Percentiles rank a stretch among this genome's conserved stretches.
phyloP scores from a whole-genome alignment of 2,113 vertebrate genomes.

The Scytalopus superciliaris region DNA sequence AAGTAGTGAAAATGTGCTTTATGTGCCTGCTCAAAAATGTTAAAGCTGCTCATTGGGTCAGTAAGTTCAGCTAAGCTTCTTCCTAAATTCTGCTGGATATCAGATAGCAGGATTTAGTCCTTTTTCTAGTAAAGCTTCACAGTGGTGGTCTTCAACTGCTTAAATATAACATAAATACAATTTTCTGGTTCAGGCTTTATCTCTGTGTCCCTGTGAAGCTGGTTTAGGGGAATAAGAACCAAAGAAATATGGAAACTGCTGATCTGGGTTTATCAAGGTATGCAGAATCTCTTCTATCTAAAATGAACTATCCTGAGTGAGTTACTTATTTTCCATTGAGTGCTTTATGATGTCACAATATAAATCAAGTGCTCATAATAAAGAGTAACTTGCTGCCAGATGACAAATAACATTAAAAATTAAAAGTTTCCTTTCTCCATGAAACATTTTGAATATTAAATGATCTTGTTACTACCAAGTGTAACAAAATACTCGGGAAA shows the following conservation, averaged over 20 bases:
- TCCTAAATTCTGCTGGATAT: slow-evolving; percentile 1
- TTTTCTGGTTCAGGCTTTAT: background rate
- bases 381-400: background rate
- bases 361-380: background rate
- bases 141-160: background rate
- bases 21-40: background rate
- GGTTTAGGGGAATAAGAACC: background rate
- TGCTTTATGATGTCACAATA: background rate
- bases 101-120: background rate
- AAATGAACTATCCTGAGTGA: background rate
- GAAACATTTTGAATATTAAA: background rate
- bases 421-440: background rate
- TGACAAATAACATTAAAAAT: background rate
- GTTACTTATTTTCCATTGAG: background rate
- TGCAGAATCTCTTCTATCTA: background rate
- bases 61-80: slow-evolving; percentile 2
- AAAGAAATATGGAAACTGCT: background rate
- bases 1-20: background rate
- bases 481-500: background rate
- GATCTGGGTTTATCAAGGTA: background rate
- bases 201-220: background rate
- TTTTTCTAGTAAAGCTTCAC: background rate
- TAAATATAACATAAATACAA: background rate
- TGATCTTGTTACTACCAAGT: background rate
- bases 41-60: background rate